Conservation (phyloP, 2,888 invertebrate genomes). For the Drosophila tripunctata region DNA sequence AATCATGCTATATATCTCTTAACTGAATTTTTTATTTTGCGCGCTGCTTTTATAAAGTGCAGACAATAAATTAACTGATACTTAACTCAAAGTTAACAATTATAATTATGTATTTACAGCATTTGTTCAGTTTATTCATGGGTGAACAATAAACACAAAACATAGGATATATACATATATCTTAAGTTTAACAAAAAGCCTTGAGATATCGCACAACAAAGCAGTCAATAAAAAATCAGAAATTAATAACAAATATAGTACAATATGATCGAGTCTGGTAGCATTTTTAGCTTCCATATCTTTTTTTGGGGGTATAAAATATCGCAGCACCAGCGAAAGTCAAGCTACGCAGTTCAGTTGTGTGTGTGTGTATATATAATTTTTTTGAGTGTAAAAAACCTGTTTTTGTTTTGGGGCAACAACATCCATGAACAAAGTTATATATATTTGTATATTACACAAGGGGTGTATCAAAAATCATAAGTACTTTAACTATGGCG, state of each 20-base stretch:
- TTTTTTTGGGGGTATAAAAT: constrained; percentile 22
- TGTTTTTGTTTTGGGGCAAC: constrained; percentile 57
- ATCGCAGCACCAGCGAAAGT: constrained; percentile 71
- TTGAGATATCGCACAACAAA: constrained; percentile 63
- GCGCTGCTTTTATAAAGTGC: constrained; percentile 55
- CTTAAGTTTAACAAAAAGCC: constrained; percentile 37
- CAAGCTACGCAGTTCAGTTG: constrained; percentile 52
- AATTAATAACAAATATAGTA: constrained; percentile 11
- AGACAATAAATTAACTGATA: constrained; percentile 36
- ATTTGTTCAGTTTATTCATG: constrained; percentile 7
- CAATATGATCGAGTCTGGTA: constrained; percentile 34
- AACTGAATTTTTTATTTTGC: constrained; percentile 36
- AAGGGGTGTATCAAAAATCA: constrained; percentile 12
- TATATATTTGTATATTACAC: constrained; percentile 43
- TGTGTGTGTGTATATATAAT: constrained; percentile 17
- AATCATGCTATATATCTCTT: constrained; percentile 51
- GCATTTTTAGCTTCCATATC: constrained; percentile 33
- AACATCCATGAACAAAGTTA: constrained; percentile 56
- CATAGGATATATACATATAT: constrained; percentile 14
- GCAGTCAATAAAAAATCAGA: constrained; percentile 61
- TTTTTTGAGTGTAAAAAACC: constrained; percentile 32
- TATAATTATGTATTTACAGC: constrained; percentile 32
- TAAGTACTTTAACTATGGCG: background rate
- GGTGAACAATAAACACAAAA: background rate
- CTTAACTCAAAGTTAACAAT: constrained; percentile 6